Conservation (phyloP, 2,888 invertebrate species). For the Diaphora mendica region DNA sequence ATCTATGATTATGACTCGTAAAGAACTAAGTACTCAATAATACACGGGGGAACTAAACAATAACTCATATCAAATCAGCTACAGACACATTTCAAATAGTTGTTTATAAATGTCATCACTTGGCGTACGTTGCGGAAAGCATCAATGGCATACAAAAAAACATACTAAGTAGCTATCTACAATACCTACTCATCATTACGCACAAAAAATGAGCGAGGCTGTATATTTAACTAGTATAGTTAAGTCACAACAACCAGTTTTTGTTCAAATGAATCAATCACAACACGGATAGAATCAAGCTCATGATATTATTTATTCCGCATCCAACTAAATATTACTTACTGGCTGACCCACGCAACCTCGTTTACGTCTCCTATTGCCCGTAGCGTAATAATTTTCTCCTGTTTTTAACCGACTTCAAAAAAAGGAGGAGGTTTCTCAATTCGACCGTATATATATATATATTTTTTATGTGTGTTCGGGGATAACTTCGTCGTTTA, state of each 20-base stretch:
- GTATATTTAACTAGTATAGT: background rate
- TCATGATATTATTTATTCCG: background rate
- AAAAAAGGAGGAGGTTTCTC: no score
- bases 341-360: no score
- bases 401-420: no score
- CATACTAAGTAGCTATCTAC: background rate
- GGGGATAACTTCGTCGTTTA: no score
- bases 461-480: no score
- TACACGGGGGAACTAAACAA: background rate
- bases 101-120: background rate
- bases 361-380: no score
- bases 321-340: background rate
- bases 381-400: no score
- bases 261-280: background rate
- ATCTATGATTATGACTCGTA: no score
- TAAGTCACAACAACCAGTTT: background rate
- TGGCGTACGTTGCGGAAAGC: background rate
- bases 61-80: background rate
- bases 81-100: background rate
- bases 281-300: background rate
- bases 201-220: background rate
- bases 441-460: no score
- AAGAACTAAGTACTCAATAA: background rate
- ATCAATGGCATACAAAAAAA: background rate
- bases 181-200: background rate